Conservation (phyloP, 1,140 invertebrate genomes). For the Bombus polaris region DNA sequence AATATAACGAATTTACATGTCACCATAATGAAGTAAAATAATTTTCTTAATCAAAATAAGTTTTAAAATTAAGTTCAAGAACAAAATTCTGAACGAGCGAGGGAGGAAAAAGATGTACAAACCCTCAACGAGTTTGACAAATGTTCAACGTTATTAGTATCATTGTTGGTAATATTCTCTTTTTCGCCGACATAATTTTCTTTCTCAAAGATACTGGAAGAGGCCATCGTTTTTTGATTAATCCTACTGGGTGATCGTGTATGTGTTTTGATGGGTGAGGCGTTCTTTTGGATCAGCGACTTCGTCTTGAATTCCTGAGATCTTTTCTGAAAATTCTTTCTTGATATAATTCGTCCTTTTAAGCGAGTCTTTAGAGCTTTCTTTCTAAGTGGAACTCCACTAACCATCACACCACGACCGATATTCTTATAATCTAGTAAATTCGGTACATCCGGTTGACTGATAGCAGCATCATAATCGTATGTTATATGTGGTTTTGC, state of each 20-base stretch:
- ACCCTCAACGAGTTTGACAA: constrained; percentile 4
- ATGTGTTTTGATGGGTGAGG: not conserved
- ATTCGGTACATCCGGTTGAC: constrained; percentile 57
- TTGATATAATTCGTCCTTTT: constrained; percentile 6
- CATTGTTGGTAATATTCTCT: not conserved
- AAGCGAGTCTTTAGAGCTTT: not conserved
- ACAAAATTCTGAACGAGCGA: no score
- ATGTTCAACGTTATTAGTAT: not conserved
- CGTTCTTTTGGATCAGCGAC: not conserved
- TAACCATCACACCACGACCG: constrained; percentile 19
- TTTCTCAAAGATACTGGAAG: not conserved
- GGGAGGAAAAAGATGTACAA: not conserved
- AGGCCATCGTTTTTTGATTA: not conserved
- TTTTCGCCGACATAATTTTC: not conserved
- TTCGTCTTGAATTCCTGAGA: constrained; percentile 8
- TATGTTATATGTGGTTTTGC: constrained; percentile 23
- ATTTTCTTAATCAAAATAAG: not conserved
- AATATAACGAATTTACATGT: not conserved
- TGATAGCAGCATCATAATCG: constrained; percentile 61
- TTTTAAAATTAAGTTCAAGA: not conserved
- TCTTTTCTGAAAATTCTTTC: constrained; percentile 47
- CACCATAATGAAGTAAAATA: not conserved
- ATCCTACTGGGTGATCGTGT: not conserved
- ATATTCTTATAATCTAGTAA: constrained; percentile 20
- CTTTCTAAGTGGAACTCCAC: constrained; percentile 32